Base-by-base conservation (phyloP, 2,888 invertebrate species). In the Notodonta dromedarius region DNA sequence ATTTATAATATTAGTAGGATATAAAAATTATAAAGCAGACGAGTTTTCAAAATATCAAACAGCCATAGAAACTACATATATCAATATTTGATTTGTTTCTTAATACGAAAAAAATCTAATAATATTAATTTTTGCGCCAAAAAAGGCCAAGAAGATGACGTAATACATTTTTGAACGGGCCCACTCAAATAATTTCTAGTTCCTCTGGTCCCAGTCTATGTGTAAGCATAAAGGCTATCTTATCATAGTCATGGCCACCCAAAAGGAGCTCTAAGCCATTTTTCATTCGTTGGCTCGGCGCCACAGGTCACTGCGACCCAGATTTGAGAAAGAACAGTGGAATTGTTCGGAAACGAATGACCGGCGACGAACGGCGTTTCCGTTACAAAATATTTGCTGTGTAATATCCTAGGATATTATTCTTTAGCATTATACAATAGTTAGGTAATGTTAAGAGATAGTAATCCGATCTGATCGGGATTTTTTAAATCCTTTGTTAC, bases 361-460 rank as follows among this genome's bases (percentile, higher is more conserved):
- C 32, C 52, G 32, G 32, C 12, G 32, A 32, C 52, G 32, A 7
- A 14, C 9, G 16, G 16, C 50, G 50, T 16, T 50, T 50, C 50
- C 52, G 52, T n/a, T 32, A 13, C 32, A 52, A 52, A 52, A 50
- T 50, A 16, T 50, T 9, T 50, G 50, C 50, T 50, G 14, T 16
- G 16, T 50, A 14, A 50, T 50, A 9, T 16, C 50, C 50, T 16
- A 7, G n/a, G 48, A 48, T 48, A 35, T 2, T 24, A 24, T 35
- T 35, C 35, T 35, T 16, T 50, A 50, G 16, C 9, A 9, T 8
- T 50, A 48, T 14, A 13, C 48, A 48, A 50, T 50, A n/a, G 50
- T 7, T 7, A 7, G 35, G 6, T 35, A 35, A 35, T 35, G 4
- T 35, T 35, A 35, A 4, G 35, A 35, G 35, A 35, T 35, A 5